These are phyloP conservation scores for Caenorhabditis latens DNA, from an alignment of 1,140 invertebrate genomes.

Conservation along the genomic window DNA sequence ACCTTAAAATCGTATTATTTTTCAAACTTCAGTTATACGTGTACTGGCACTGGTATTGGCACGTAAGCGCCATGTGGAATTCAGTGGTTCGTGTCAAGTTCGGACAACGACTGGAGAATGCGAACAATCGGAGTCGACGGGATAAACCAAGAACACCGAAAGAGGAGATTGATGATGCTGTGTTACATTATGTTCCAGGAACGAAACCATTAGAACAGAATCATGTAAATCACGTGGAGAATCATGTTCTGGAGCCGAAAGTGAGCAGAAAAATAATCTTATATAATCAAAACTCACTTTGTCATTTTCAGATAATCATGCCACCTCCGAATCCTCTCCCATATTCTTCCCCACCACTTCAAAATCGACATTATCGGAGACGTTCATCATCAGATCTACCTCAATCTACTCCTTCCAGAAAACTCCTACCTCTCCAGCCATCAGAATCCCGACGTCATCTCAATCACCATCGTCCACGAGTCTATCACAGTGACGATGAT, in stretches of 20 bases:
- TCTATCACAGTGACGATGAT: background rate
- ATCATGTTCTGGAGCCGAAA: background rate
- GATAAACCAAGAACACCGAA: slow-evolving; percentile 48
- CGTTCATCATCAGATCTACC: slow-evolving; percentile 1
- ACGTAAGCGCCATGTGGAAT: slow-evolving; percentile 70
- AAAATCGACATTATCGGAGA: background rate
- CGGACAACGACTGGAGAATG: slow-evolving; percentile 62
- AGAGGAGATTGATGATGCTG: slow-evolving; percentile 54
- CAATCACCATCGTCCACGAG: background rate
- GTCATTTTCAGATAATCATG: slow-evolving; percentile 11
- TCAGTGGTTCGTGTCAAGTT: slow-evolving; percentile 70
- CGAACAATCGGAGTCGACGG: slow-evolving; percentile 64
- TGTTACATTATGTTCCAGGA: slow-evolving; percentile 13
- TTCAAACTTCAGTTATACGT: slow-evolving; percentile 70
- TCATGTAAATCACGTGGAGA: background rate
- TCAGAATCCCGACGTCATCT: background rate
- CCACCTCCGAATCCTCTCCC: background rate
- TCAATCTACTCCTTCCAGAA: background rate
- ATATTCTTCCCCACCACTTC: background rate
- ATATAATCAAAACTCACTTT: background rate
- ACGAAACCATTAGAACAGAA: background rate
- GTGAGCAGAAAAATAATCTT: background rate
- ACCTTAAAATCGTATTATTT: no score
- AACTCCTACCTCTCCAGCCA: background rate
- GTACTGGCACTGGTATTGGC: slow-evolving; percentile 76